phyloP scores from a whole-genome alignment of 2,113 vertebrate genomes.

The Micronisus gabar region DNA sequence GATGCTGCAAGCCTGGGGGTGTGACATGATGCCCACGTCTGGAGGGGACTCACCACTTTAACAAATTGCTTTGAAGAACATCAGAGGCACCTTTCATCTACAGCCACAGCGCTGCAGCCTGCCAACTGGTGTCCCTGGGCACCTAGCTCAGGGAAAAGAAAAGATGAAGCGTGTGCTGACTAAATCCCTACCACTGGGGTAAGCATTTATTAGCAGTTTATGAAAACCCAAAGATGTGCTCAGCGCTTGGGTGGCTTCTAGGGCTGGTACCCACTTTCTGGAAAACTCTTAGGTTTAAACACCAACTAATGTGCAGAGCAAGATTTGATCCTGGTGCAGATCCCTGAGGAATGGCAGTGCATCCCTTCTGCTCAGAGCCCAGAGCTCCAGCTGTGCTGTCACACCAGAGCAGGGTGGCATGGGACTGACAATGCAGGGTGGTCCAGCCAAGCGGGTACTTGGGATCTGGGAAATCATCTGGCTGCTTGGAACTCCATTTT shows the following conservation, averaged over 20 bases:
- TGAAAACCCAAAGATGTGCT: fast-evolving
- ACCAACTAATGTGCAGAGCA: background rate
- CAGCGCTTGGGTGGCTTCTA: background rate
- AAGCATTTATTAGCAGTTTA: background rate
- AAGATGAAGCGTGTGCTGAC: background rate
- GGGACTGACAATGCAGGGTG: background rate
- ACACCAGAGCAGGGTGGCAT: background rate
- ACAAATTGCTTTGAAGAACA: background rate
- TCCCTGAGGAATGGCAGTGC: fast-evolving
- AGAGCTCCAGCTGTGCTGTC: background rate
- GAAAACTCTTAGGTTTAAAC: background rate
- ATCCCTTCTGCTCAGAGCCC: background rate
- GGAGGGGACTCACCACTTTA: background rate
- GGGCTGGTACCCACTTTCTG: background rate
- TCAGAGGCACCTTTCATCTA: background rate
- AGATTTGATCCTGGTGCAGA: background rate
- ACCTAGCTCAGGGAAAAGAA: background rate
- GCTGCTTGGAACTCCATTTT: background rate
- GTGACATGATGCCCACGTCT: background rate
- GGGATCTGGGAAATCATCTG: background rate
- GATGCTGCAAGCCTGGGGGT: background rate
- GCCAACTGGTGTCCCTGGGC: background rate
- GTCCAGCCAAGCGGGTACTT: background rate
- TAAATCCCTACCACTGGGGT: background rate
- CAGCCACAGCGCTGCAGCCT: background rate